Evolutionary conservation across 2,888 invertebrate genomes (phyloP).

Genomic region (Chrysotoxum bicinctum): DNA sequence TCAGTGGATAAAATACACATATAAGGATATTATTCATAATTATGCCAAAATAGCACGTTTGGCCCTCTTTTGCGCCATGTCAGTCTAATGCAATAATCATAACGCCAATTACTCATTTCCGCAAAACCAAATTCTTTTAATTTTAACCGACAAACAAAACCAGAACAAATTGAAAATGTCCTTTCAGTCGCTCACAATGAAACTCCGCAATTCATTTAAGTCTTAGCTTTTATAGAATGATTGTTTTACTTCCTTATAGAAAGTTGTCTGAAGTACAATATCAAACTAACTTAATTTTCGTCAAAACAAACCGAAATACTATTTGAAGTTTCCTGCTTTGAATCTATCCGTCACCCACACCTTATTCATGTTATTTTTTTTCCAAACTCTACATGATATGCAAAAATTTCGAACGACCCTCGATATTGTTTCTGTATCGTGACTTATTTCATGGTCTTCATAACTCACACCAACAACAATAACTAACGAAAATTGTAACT

Average conservation of each 20-base stretch:
- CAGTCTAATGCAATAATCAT: too few species aligned
- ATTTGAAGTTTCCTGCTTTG: conserved; percentile 5
- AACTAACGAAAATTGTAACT: conserved; percentile 10
- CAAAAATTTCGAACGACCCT: conserved; percentile 43
- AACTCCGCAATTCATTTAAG: neutral
- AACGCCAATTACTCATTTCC: too few species aligned
- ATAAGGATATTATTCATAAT: too few species aligned
- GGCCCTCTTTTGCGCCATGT: too few species aligned
- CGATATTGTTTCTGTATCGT: conserved; percentile 58
- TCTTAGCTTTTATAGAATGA: neutral
- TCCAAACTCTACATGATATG: neutral
- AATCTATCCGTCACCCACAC: conserved; percentile 2
- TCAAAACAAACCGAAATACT: neutral
- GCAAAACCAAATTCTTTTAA: too few species aligned
- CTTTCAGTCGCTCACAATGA: too few species aligned
- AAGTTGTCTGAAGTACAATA: too few species aligned
- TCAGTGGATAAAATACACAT: too few species aligned
- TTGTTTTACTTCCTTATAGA: neutral
- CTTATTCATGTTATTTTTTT: neutral
- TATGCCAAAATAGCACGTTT: too few species aligned
- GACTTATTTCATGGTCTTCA: conserved; percentile 63
- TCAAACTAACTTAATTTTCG: neutral
- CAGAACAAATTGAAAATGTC: too few species aligned
- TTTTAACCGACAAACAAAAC: too few species aligned
- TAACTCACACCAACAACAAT: conserved; percentile 26